Evolutionary conservation across 2,888 invertebrate species (phyloP), one percentile per base, ranked within the genome.

Genomic region (Synanthedon tipuliformis): DNA sequence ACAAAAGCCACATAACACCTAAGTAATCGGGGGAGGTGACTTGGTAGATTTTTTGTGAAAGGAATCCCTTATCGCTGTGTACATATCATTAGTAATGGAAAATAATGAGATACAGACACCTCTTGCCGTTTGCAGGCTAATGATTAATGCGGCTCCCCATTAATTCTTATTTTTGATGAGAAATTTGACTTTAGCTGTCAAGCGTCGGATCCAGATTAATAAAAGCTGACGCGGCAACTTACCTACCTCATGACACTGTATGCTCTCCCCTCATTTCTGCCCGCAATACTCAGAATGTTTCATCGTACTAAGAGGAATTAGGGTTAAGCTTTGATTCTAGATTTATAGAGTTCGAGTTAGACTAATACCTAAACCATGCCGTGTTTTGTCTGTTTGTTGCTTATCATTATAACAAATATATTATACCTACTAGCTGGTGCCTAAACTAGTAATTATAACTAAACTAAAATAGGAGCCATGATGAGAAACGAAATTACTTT

Each of bases 121-220:
- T 85, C 85, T 81, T 83, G 85, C 85, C 79, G 82, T 86, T 85
- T 87, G 86, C 81, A 66, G 73, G 82, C 78, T 74, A 76, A 82
- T 87, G 86, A 87, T 87, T 87, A 86, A 87, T 87, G 86, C 78
- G 74, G 77, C 75, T 81, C 79, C 69, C 77, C 86, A 86, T 87
- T 86, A 87, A 87, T 87, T 86, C 85, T 84, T 85, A 87, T 87
- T 86, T 86, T 83, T 85, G 85, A 87, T 85, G 87, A 86, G 87
- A 86, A 86, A 85, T 85, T 86, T 83, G 86, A 86, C 86, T 86
- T 83, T 76, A 72, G 81, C 84, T 81, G 84, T 85, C 85, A 83
- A 80, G 66, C 77, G 78, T 78, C 81, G 80, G 83, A 84, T 78
- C 80, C 80, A 85, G 85, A 87, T 86, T 86, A 82, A 86, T 85